Percentiles rank a stretch among this genome's conserved stretches.
phyloP scores from a whole-genome alignment of 2,888 invertebrate genomes.

The Sabellastarte sp. region DNA sequence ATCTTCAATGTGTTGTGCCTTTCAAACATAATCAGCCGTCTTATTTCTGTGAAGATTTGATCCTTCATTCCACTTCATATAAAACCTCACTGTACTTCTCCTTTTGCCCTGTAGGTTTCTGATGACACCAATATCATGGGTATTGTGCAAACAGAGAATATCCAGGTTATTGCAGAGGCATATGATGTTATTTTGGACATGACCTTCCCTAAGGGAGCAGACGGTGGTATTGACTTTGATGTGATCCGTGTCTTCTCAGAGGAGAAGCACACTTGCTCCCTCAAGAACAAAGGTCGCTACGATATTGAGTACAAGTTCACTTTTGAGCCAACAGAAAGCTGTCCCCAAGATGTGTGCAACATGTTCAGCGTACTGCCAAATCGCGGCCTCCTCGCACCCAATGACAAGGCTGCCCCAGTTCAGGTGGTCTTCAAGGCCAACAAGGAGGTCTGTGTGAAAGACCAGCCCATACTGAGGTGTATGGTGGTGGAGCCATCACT shows the following conservation, averaged over 20 bases:
- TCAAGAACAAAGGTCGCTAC: slow-evolving; percentile 61
- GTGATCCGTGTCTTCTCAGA: slow-evolving; percentile 56
- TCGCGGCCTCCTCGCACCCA: slow-evolving; percentile 44
- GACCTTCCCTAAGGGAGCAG: slow-evolving; percentile 60
- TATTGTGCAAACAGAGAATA: slow-evolving; percentile 52
- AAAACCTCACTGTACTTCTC: no score
- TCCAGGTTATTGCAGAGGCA: slow-evolving; percentile 57
- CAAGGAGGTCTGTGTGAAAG: slow-evolving; percentile 52
- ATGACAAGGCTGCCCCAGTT: slow-evolving; percentile 50
- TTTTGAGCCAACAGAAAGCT: slow-evolving; percentile 46
- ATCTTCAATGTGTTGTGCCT: neutral
- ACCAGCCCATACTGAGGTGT: slow-evolving; percentile 55
- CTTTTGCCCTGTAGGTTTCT: slow-evolving; percentile 42
- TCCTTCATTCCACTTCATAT: no score
- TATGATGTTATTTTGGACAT: slow-evolving; percentile 60
- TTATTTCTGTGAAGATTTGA: no score
- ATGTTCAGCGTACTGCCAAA: slow-evolving; percentile 54
- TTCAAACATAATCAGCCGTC: no score
- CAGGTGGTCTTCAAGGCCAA: slow-evolving; percentile 54
- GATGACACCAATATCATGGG: slow-evolving; percentile 57
- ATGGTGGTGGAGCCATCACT: slow-evolving; percentile 57
- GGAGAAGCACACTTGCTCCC: slow-evolving; percentile 51
- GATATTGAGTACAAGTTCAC: slow-evolving; percentile 57
- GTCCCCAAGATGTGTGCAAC: slow-evolving; percentile 43
- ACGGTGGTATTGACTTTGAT: slow-evolving; percentile 60